phyloP scores from a whole-genome alignment of 35 echinoderm and acorn worm species.

The Acanthaster planci region DNA sequence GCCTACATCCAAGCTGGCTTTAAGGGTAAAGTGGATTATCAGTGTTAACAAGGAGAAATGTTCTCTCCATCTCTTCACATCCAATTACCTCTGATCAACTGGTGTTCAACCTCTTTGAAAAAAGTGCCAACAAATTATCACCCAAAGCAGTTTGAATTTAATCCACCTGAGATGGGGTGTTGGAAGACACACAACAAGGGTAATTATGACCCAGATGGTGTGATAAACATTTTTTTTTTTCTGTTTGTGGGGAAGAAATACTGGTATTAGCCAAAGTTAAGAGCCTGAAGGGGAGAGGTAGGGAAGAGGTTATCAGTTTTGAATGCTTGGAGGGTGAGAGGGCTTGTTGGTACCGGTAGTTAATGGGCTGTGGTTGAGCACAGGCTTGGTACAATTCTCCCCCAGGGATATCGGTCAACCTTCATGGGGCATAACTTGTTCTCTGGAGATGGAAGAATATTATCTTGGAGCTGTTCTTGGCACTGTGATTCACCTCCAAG shows the following conservation, averaged over 20 bases:
- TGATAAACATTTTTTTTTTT: background rate
- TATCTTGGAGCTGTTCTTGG: background rate
- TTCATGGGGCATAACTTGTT: background rate
- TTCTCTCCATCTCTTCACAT: background rate
- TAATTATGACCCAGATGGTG: too few species aligned
- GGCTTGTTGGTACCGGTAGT: too few species aligned
- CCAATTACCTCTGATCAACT: background rate
- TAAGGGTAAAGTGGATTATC: too few species aligned
- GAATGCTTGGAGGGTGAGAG: background rate
- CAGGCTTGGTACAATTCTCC: background rate
- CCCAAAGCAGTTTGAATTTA: too few species aligned
- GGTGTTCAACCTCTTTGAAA: background rate
- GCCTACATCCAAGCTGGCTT: too few species aligned
- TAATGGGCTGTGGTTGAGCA: slow-evolving; percentile 3
- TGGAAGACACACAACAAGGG: too few species aligned
- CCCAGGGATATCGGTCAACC: background rate
- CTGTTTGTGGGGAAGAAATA: background rate
- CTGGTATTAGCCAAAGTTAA: background rate
- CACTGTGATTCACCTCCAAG: background rate
- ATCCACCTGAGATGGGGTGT: too few species aligned
- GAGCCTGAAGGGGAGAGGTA: background rate
- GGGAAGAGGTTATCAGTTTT: background rate
- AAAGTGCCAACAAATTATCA: slow-evolving; percentile 11
- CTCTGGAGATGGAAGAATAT: background rate
- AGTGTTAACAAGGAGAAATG: too few species aligned